Percentiles rank a stretch among this genome's conserved stretches.
phyloP scores from a whole-genome alignment of 2,113 vertebrate species.

The Chamaetylas fuelleborni region DNA sequence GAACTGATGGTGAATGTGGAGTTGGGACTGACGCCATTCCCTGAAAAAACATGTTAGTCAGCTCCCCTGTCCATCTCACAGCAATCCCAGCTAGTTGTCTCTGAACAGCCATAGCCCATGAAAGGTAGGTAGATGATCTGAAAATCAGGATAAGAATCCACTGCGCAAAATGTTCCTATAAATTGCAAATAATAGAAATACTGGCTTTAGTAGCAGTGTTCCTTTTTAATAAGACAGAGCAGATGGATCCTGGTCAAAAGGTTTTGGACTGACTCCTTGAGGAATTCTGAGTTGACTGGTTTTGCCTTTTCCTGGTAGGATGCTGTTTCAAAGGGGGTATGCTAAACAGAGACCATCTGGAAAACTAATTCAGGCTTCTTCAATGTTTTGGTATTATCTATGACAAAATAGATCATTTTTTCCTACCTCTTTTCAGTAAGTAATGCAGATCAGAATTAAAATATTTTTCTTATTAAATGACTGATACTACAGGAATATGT shows the following conservation, averaged over 20 bases:
- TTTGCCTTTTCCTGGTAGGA: constrained; percentile 42
- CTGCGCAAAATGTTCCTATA: background rate
- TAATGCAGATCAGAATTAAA: background rate
- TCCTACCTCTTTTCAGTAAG: background rate
- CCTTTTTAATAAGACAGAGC: background rate
- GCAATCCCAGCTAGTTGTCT: background rate
- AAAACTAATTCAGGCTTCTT: constrained; percentile 13
- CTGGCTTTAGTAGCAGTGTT: background rate
- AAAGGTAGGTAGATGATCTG: background rate
- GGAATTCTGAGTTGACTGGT: constrained; percentile 24
- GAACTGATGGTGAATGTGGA: background rate
- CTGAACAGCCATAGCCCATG: background rate
- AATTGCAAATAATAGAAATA: background rate
- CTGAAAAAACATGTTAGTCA: background rate
- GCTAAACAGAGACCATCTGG: constrained; percentile 36
- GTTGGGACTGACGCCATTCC: background rate
- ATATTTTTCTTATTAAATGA: background rate
- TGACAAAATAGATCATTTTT: background rate
- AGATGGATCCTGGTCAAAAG: constrained; percentile 38
- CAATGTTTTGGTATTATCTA: background rate
- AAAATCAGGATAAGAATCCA: background rate
- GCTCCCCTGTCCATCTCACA: background rate
- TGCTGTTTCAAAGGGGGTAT: constrained; percentile 19
- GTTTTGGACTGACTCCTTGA: constrained; percentile 21
- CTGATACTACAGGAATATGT: background rate